Evolutionary conservation across 2,113 vertebrate genomes (phyloP), one percentile per base, ranked within the genome.

Genomic region (Ophiodon elongatus): DNA sequence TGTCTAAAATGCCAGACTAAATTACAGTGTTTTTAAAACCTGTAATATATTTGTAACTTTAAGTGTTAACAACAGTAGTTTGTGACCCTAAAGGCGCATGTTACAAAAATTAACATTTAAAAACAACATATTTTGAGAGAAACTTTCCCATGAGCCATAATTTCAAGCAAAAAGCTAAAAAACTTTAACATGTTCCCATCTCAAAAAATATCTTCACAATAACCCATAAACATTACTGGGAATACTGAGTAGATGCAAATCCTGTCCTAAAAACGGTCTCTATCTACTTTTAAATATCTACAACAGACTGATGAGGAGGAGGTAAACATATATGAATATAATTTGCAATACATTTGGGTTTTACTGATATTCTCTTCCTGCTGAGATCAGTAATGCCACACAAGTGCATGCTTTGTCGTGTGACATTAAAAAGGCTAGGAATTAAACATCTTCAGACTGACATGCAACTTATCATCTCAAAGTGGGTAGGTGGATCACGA

Each of bases 391-490:
- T 33, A 14, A 31, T 50, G 35, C 11, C 47, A 33, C 68, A 47
- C n/a, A 39, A 73, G 15, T 27, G 9, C 41, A 41, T 10, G 8
- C 37, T 45, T 80, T 81, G 62, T 77, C 43, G 23, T 64, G 50
- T 68, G 66, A 56, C 56, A 81, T 77, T 81, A 70, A 75, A 76
- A 66, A 39, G 31, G 6, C n/a, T 63, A 35, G 25, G 37, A 29
- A 17, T 63, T 69, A 7, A 52, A 69, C 62, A 83, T 87, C 62
- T 67, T 41, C 56, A 62, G 37, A 25, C 62, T 77, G 71, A 86
- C 84, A 78, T 56, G 76, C 83, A 65, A 87, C 41, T 78, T 71
- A 59, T 66, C 52, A 64, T 82, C 71, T 90, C 52, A 8, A 69
- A 84, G 64, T 60, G 62, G 43, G 76, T 66, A 62, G 45, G 27